A percentile compares a stretch with the other conserved stretches of the same genome.
phyloP scores from a whole-genome alignment of 2,888 invertebrate genomes.

The Axea sp. region DNA sequence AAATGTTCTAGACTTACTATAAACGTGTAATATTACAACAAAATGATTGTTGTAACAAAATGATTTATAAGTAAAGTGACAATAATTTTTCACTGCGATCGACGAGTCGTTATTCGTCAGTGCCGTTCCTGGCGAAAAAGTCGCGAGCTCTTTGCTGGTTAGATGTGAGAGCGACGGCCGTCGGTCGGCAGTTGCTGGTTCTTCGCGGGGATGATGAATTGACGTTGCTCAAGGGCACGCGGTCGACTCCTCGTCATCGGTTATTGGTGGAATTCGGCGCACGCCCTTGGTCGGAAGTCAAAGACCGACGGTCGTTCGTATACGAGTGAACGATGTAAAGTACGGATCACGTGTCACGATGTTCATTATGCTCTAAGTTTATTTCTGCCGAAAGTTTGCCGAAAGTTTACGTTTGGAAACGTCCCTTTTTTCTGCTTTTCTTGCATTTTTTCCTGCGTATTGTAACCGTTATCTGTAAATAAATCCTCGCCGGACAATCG shows the following conservation, averaged over 20 bases:
- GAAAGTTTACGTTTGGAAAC: constrained; percentile 62
- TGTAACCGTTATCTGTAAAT: constrained; percentile 17
- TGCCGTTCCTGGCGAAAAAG: not conserved
- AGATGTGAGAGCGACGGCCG: constrained; percentile 64
- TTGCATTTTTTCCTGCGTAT: constrained; percentile 55
- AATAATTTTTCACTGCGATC: not conserved
- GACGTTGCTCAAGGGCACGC: constrained; percentile 26
- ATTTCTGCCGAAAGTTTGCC: constrained; percentile 61
- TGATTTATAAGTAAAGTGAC: not conserved
- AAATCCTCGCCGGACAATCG: constrained; percentile 37
- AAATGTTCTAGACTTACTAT: too few relatives aligned
- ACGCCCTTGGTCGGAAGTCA: constrained; percentile 33
- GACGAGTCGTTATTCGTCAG: not conserved
- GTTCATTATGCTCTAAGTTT: constrained; percentile 43
- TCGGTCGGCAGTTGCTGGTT: constrained; percentile 67
- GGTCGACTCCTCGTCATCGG: not conserved
- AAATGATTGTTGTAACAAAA: too few relatives aligned
- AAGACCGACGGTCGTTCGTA: constrained; percentile 64
- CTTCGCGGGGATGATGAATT: constrained; percentile 64
- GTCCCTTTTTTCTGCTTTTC: constrained; percentile 67
- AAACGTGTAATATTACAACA: too few relatives aligned
- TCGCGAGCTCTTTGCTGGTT: constrained; percentile 52
- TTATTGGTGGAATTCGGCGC: constrained; percentile 23
- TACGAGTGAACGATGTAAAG: constrained; percentile 67
- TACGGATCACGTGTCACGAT: constrained; percentile 65